Evolutionary conservation across 2,888 invertebrate genomes (phyloP), one percentile per base, ranked within the genome.

Genomic region (Melangyna quadrimaculata): DNA sequence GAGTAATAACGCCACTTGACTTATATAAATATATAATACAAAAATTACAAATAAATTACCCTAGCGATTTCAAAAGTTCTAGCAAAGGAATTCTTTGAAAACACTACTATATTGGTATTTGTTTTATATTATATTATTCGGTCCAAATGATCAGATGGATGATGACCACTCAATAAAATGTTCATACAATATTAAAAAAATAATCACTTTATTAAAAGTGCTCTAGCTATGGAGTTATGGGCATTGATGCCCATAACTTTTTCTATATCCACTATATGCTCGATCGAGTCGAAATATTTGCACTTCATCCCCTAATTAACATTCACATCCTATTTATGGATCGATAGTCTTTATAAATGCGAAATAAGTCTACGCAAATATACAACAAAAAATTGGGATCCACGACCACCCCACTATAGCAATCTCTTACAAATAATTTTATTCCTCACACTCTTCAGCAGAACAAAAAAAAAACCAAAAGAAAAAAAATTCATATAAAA

Each of bases 251-350:
- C 29, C 45, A 12, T 59, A 40, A 48, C 9, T 40, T 27, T 55
- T 27, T n/a, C 27, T 32, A 22, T 29, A 22, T 35, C n/a, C 37
- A 19, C 32, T 27, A 27, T 59, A 43, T 43, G 27, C 27, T 35
- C 5, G 27, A 63, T 71, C 59, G 22, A 37, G 17, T 14, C 6
- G 10, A 72, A 74, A 69, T 51, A 35, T 72, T 70, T 77, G 27
- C 73, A 65, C 51, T 57, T 78, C 10, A 70, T 71, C 70, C 45
- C 32, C 71, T 77, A 77, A 84, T 79, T 84, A 77, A 57, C 32
- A 77, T 77, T 48, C 48, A 48, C 53, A 48, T 80, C 69, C 72
- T 75, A 65, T 43, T 70, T 61, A 72, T 79, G 75, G 79, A 53
- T 84, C 69, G 72, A 45, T 61, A 69, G 72, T 48, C 55, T 51